Conservation (phyloP, 2,888 invertebrate genomes). For the Drosophila borborema region DNA sequence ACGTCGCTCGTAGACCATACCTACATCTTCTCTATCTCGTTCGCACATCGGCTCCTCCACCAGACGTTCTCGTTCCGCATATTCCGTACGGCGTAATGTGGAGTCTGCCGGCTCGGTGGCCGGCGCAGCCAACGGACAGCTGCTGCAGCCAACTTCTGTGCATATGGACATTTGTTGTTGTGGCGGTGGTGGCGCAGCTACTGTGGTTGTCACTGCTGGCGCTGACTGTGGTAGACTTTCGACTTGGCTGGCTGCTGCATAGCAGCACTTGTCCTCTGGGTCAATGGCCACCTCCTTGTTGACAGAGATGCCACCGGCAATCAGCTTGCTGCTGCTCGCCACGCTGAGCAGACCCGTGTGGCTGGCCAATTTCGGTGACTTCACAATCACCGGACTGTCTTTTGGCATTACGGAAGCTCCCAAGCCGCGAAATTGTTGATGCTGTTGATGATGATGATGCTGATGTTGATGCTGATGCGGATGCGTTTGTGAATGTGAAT, state of each 20-base stretch:
- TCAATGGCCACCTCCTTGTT: conserved; percentile 85
- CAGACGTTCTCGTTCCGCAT: conserved; percentile 54
- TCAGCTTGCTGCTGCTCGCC: conserved; percentile 63
- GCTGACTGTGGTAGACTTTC: conserved; percentile 58
- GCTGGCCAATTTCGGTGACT: conserved; percentile 80
- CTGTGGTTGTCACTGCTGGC: conserved; percentile 27
- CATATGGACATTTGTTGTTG: conserved; percentile 65
- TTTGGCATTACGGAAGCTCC: conserved; percentile 84
- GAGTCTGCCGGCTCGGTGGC: conserved; percentile 55
- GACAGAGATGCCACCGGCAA: conserved; percentile 77
- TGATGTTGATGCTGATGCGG: conserved; percentile 55
- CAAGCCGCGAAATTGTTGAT: conserved; percentile 79
- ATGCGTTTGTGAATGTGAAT: conserved; percentile 55
- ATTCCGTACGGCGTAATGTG: conserved; percentile 63
- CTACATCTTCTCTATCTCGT: conserved; percentile 68
- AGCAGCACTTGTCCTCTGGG: conserved; percentile 83
- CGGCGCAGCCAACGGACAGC: conserved; percentile 65
- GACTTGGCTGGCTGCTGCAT: conserved; percentile 58
- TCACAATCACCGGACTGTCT: conserved; percentile 84
- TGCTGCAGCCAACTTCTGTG: conserved; percentile 75
- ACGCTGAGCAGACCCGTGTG: conserved; percentile 74
- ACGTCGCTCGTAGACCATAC: conserved; percentile 66
- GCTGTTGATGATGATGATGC: conserved; percentile 53
- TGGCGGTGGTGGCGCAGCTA: conserved; percentile 41
- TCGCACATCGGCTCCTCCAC: conserved; percentile 62